Evolutionary conservation across 2,797 vertebrate genomes (phyloP).

Genomic region (Microctenopoma steveboyesi): DNA sequence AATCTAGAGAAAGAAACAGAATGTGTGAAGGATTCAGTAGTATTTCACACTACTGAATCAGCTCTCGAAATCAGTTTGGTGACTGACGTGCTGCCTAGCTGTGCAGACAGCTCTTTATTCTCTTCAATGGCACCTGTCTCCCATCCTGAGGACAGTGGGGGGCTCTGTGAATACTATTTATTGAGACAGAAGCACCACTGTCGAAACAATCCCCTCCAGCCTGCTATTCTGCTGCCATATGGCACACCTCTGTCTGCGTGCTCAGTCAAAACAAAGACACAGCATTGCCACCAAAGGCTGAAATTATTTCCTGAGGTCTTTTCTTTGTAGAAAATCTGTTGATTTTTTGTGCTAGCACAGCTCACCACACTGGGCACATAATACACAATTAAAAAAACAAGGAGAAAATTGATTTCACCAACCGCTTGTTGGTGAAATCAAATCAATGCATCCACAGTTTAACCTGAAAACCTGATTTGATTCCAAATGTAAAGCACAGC

Average conservation of each 20-base stretch:
- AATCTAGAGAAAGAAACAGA: background rate
- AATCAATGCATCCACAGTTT: constrained; percentile 7
- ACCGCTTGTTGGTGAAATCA: background rate
- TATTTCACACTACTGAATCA: background rate
- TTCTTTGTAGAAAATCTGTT: constrained; percentile 5
- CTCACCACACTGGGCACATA: background rate
- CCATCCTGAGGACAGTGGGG: constrained; percentile 49
- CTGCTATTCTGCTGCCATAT: constrained; percentile 75
- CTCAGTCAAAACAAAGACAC: constrained; percentile 56
- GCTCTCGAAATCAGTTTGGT: constrained; percentile 47
- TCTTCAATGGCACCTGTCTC: constrained; percentile 64
- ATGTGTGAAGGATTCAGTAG: background rate
- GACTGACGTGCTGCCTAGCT: constrained; percentile 55
- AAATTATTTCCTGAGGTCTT: constrained; percentile 16
- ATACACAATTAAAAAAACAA: background rate
- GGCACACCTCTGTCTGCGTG: constrained; percentile 69
- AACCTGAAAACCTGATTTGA: background rate
- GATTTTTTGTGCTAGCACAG: constrained; percentile 2
- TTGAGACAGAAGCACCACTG: constrained; percentile 56
- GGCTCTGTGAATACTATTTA: constrained; percentile 61
- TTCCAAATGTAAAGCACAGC: background rate
- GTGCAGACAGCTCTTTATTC: constrained; percentile 69
- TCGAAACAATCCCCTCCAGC: constrained; percentile 73
- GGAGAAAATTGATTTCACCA: background rate
- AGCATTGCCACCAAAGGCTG: constrained; percentile 31